These are phyloP conservation scores for Helicolenus hilgendorfi DNA, from an alignment of 2,797 vertebrate species.

Conservation along the genomic window DNA sequence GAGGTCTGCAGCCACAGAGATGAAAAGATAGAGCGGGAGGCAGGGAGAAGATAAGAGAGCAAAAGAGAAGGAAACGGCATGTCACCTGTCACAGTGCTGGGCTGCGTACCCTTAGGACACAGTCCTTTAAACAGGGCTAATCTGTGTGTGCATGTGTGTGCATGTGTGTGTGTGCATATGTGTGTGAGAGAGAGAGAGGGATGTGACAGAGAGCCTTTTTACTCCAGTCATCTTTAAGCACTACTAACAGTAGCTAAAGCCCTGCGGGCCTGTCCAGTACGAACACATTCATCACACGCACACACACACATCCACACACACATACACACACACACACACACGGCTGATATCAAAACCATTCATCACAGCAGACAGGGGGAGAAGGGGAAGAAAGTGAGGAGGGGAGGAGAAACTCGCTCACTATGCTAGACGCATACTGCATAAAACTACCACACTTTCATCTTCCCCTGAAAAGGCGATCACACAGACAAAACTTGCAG, in stretches of 20 bases:
- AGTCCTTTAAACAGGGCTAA: constrained; percentile 72
- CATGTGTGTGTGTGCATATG: constrained; percentile 42
- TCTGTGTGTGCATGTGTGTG: constrained; percentile 46
- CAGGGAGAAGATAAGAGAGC: constrained; percentile 30
- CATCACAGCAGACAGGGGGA: constrained; percentile 75
- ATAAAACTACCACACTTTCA: constrained; percentile 47
- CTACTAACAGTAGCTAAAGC: constrained; percentile 85
- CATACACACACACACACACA: constrained; percentile 37
- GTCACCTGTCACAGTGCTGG: constrained; percentile 70
- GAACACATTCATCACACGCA: constrained; percentile 77
- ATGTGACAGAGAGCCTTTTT: constrained; percentile 81
- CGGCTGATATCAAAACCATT: constrained; percentile 80
- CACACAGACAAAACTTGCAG: constrained; percentile 33
- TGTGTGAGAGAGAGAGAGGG: constrained; percentile 16
- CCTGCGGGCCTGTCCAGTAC: constrained; percentile 76
- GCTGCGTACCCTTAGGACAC: constrained; percentile 65
- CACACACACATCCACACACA: constrained; percentile 21
- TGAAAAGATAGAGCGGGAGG: constrained; percentile 47
- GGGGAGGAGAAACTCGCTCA: constrained; percentile 46
- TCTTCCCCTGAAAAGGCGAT: constrained; percentile 37
- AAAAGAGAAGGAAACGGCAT: constrained; percentile 40
- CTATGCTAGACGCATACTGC: constrained; percentile 38
- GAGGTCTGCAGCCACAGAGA: constrained; percentile 52
- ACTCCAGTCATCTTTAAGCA: constrained; percentile 87
- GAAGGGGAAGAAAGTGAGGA: constrained; percentile 40